A percentile compares a stretch with the other conserved stretches of the same genome.
These are phyloP conservation scores for Galaxea fascicularis DNA, from an alignment of 92 coral and sea anemone species.

Conservation along the genomic window DNA sequence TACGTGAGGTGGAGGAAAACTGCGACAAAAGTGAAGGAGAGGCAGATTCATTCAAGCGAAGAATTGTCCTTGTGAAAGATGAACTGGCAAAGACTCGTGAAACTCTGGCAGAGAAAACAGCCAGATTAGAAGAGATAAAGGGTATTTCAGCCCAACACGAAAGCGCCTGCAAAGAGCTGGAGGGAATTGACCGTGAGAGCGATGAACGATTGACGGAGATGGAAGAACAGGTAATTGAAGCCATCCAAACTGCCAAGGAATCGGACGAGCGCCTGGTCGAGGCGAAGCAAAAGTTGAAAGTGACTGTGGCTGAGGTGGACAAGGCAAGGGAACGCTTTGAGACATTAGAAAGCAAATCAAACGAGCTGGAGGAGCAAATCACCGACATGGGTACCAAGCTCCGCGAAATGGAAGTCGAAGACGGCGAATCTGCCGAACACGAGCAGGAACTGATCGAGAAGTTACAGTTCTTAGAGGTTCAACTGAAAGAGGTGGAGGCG, in stretches of 20 bases:
- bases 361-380: constrained; percentile 50
- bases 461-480: constrained; percentile 71
- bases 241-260: constrained; percentile 55
- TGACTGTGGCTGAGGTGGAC: constrained; percentile 68
- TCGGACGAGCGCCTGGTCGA: constrained; percentile 76
- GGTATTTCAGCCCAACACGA: constrained; percentile 64
- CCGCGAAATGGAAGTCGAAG: constrained; percentile 68
- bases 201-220: constrained; percentile 72
- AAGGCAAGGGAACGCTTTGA: constrained; percentile 73
- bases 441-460: constrained; percentile 79
- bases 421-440: constrained; percentile 61
- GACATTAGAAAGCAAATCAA: constrained; percentile 43
- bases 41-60: constrained; percentile 80
- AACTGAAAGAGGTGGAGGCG: constrained; percentile 68
- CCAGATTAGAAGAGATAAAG: constrained; percentile 52
- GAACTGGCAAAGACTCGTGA: constrained; percentile 60
- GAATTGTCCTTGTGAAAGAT: constrained; percentile 68
- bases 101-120: constrained; percentile 48
- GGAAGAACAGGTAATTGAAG: constrained; percentile 64
- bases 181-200: constrained; percentile 82
- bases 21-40: constrained; percentile 81
- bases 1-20: constrained; percentile 67
- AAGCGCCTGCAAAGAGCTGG: constrained; percentile 75
- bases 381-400: constrained; percentile 44
- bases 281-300: constrained; percentile 72